Evolutionary conservation across 1,140 invertebrate species (phyloP), one percentile per base, ranked within the genome.

Genomic region (Antheraea pernyi): DNA sequence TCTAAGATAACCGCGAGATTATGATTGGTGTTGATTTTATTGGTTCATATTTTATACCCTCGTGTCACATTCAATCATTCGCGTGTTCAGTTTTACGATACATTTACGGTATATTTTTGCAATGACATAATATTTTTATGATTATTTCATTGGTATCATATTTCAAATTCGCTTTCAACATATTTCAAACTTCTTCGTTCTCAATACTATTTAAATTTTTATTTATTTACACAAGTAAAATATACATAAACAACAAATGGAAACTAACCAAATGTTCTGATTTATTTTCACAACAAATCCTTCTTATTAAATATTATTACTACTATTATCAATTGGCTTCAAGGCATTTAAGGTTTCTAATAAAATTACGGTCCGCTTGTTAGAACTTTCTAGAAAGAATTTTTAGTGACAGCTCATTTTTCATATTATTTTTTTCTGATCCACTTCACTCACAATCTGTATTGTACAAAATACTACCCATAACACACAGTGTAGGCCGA

Each of bases 41-140:
- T 37, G 6, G 18, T 37, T 61, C 59, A 61, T 42, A 42, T 42
- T 61, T 61, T 63, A 63, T 63, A 37, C 61, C 22, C 30, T 11
- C 11, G 10, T 63, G 61, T 63, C 61, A 63, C 30, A 37, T 63
- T 36, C 61, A 63, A 63, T 63, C 61, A 63, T 37, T 63, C 61
- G 61, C 7, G 19, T 18, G 19, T 36, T 63, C 37, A 63, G 3
- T 36, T 63, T 63, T 37, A 30, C 37, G 30, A 11, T 63, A 22
- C 19, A 37, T 63, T 63, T 63, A n/a, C n/a, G n/a, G n/a, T n/a
- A 16, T 36, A 63, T 37, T 63, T 37, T 63, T 13, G 37, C 61
- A 63, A 37, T 37, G 61, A 63, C 30, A 36, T 63, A 37, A 16
- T 16, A 53, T 9, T 53, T 53, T 53, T 53, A 16, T 53, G 16